Evolutionary conservation across 2,113 vertebrate genomes (phyloP).

Genomic region (Hiodon alosoides): DNA sequence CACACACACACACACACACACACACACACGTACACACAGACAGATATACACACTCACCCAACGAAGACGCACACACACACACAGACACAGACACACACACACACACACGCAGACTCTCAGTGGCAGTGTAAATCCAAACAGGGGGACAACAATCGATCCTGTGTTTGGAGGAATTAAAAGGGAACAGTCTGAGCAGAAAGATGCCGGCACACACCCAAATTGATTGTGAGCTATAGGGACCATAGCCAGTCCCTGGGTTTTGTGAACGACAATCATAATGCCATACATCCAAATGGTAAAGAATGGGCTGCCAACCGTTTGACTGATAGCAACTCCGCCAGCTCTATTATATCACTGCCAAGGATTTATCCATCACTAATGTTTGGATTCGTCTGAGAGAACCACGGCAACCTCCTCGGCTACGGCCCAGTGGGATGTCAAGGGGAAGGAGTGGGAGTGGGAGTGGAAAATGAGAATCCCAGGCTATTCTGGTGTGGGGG

Average conservation of each 20-base stretch:
- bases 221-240: background rate
- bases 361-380: conserved; percentile 13
- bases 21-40: background rate
- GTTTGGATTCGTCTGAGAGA: background rate
- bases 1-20: too few species aligned
- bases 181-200: background rate
- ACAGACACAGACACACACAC: background rate
- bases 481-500: background rate
- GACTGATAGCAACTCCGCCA: background rate
- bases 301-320: background rate
- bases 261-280: conserved; percentile 4
- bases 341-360: background rate
- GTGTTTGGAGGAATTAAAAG: background rate
- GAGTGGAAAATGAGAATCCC: background rate
- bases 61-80: background rate
- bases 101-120: background rate
- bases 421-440: background rate
- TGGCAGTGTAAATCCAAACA: background rate
- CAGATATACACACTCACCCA: background rate
- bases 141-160: background rate
- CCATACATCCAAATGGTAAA: background rate
- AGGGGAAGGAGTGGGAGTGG: background rate
- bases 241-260: background rate
- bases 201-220: background rate
- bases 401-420: background rate